Evolutionary conservation across 2,113 vertebrate species (phyloP), one percentile per base, ranked within the genome.

Genomic region (Bubalus kerabau): DNA sequence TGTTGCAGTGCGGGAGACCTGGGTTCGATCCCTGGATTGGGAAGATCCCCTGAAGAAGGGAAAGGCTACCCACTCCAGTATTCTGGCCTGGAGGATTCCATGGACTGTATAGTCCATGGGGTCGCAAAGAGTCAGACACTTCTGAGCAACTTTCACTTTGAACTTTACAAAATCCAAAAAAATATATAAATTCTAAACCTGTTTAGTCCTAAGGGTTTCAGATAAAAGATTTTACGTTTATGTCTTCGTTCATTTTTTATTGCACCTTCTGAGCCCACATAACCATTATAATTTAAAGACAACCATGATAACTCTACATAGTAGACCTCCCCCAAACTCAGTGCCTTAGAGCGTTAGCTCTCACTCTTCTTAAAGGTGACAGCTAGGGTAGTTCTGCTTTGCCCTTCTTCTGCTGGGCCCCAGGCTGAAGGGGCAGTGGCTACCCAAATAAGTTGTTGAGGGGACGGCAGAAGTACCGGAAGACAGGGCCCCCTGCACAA

Each of bases 211-310:
- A 52, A 87, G n/a, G 30, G 28, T 95, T 91, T 87, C 56, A 93
- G 36, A 43, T 78, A 52, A 93, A 50, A 57, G 21, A 89, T 96
- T 83, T 74, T 90, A 71, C 17, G 32, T 60, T 97, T 90, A 17
- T 87, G 17, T 84, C 54, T 82, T 54, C 52, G 6, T 88, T 84
- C 43, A 28, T 94, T 67, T 96, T 96, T 80, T 52, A 67, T 57
- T 80, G 26, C 6, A 32, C 86, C n/a, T 28, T 91, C 32, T 62
- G 52, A 94, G 56, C 13, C 56, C 78, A 71, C 43, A 81, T 85
- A 87, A 93, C n/a, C 57, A 85, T 85, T 89, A 30, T 84, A 88
- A 71, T 87, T 97, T 97, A 67, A 95, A 94, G 94, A 84, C 48
- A 95, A 80, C 62, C 85, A 21, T 6, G n/a, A 15, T 89, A 94